These are phyloP conservation scores for Platyura marginata DNA, from an alignment of 1,140 invertebrate genomes.

Conservation along the genomic window DNA sequence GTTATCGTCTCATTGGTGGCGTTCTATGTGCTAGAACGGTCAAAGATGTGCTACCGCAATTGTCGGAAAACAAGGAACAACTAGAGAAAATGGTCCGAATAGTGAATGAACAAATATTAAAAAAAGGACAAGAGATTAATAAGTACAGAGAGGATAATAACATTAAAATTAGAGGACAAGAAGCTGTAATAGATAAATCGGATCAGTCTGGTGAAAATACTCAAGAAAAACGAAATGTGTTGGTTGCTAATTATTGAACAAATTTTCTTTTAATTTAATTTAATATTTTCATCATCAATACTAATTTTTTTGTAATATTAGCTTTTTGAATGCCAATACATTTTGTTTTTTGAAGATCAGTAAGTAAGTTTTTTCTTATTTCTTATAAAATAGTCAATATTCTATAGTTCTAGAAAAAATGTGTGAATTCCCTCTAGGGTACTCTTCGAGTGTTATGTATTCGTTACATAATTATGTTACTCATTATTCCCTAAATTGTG, in stretches of 20 bases:
- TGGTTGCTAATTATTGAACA: conserved; percentile 27
- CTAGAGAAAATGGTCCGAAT: conserved; percentile 57
- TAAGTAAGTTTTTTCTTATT: too few species aligned
- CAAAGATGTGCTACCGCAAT: conserved; percentile 71
- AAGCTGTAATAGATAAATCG: conserved; percentile 29
- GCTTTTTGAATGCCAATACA: too few species aligned
- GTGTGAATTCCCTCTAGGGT: too few species aligned
- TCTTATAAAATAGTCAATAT: too few species aligned
- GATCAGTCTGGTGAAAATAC: conserved; percentile 16
- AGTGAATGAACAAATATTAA: conserved; percentile 60
- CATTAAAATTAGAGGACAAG: conserved; percentile 53
- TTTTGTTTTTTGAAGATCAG: too few species aligned
- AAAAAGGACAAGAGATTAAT: conserved; percentile 82
- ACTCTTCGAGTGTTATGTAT: too few species aligned
- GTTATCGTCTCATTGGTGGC: conserved; percentile 85
- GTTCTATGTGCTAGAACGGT: conserved; percentile 86
- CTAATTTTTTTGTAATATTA: too few species aligned
- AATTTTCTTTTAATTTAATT: too few species aligned
- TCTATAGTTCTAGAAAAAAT: too few species aligned
- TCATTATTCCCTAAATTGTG: too few species aligned
- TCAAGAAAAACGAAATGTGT: conserved; percentile 33
- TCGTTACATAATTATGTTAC: too few species aligned
- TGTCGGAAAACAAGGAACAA: conserved; percentile 67
- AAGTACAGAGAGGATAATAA: conserved; percentile 84
- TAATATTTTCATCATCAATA: too few species aligned